Evolutionary conservation across 2,113 vertebrate species (phyloP).

Genomic region (Triplophysa siluroides): DNA sequence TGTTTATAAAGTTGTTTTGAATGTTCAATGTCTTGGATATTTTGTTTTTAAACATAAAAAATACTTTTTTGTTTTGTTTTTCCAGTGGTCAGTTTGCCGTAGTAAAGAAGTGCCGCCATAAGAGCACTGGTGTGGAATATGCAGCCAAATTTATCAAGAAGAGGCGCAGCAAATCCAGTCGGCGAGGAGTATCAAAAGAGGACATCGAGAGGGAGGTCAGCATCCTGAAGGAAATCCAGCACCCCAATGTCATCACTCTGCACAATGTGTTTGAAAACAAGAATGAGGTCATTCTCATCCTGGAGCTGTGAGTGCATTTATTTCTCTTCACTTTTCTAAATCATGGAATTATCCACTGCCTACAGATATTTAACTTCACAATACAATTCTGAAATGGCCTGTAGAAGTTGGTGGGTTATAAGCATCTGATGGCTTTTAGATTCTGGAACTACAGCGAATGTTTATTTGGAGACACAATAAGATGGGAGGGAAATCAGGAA

Average conservation of each 20-base stretch:
- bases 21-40: not conserved
- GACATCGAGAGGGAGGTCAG: slow-evolving; percentile 95
- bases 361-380: not conserved
- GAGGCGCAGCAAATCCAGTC: slow-evolving; percentile 90
- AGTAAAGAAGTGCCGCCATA: slow-evolving; percentile 91
- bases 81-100: slow-evolving; percentile 92
- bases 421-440: not conserved
- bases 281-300: slow-evolving; percentile 93
- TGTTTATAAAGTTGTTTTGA: not conserved
- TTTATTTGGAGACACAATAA: not conserved
- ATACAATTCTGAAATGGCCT: not conserved
- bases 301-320: slow-evolving; percentile 90
- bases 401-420: not conserved
- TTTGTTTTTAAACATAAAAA: not conserved
- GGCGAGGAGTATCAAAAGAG: slow-evolving; percentile 88
- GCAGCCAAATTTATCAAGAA: slow-evolving; percentile 98
- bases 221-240: slow-evolving; percentile 93
- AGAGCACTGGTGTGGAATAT: slow-evolving; percentile 80
- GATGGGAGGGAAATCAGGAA: not conserved
- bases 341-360: not conserved
- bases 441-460: not conserved
- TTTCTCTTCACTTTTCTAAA: not conserved
- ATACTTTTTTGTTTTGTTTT: slow-evolving; percentile 14
- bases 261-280: slow-evolving; percentile 96
- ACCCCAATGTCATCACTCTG: slow-evolving; percentile 92